A percentile compares a stretch with the other conserved stretches of the same genome.
phyloP scores from a whole-genome alignment of 2,888 invertebrate species.

The Nephrotoma appendiculata region DNA sequence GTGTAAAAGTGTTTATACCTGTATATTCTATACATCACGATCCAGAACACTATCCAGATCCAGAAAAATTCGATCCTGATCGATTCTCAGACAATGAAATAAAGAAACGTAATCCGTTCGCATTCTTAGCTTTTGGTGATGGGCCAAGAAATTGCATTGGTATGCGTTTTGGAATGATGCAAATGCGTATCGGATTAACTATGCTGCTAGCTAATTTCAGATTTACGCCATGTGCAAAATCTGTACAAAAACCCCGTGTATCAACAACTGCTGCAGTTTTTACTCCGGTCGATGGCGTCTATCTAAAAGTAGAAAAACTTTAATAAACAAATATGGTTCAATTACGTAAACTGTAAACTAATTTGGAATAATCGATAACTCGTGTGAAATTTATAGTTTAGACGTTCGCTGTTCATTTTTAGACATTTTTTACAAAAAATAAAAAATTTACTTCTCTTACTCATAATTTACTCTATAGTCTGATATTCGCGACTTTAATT shows the following conservation, averaged over 20 bases:
- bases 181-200: conserved; percentile 13
- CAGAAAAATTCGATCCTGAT: conserved; percentile 45
- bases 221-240: conserved; percentile 5
- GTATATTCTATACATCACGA: conserved; percentile 44
- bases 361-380: neutral
- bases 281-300: neutral
- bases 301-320: neutral
- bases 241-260: conserved; percentile 19
- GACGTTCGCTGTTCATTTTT: too few relatives aligned
- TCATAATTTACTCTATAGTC: too few relatives aligned
- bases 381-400: neutral
- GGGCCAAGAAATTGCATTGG: conserved; percentile 33
- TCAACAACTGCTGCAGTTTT: neutral
- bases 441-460: too few relatives aligned
- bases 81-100: conserved; percentile 40
- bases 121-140: conserved; percentile 32
- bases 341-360: neutral
- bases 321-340: neutral
- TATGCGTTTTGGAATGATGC: conserved; percentile 24
- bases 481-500: too few relatives aligned
- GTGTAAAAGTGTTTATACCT: conserved; percentile 37
- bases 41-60: conserved; percentile 42
- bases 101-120: conserved; percentile 26
- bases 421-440: too few relatives aligned
- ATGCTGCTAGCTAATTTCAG: conserved; percentile 8